Evolutionary conservation across 2,113 vertebrate species (phyloP), one percentile per base, ranked within the genome.

Genomic region (Ameiurus melas): DNA sequence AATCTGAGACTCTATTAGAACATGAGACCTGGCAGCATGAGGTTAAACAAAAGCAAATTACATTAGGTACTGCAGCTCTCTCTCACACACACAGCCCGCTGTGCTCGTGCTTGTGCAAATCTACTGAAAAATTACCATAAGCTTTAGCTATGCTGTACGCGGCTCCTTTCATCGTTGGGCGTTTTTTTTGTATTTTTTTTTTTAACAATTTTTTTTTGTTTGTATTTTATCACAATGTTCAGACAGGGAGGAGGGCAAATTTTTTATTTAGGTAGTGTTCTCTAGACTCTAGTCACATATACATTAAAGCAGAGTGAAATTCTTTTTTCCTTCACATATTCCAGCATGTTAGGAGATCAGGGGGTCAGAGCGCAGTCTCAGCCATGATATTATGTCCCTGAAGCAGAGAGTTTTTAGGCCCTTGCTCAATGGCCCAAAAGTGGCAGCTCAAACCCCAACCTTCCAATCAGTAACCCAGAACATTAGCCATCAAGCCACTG

Each of bases 31-130:
- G 90, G 90, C 92, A 91, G 92, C 89, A 92, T 90, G 89, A 91
- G 94, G 94, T 95, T 94, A 94, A 95, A 94, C 92, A 93, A 95
- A 93, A 93, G 93, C 93, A 95, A 95, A 95, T 94, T 93, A 92
- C 94, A 94, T 94, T 94, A 94, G 88, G 85, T 68, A 78, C 85
- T 53, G 55, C 87, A 17, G 68, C 89, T 73, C 53, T 30, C 19
- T 71, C 16, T 27, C n/a, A 60, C 62, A 66, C 62, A 66, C 25
- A 3, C 6, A 87, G 83, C 83, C 85, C 36, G 25, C 27, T 79
- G 73, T 86, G 91, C 89, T 92, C 90, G 79, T 85, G 64, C 87
- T 91, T 78, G 90, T 36, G 75, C 90, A 86, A 88, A 87, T 92
- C 84, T 93, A 81, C 87, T 43, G n/a, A 64, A 89, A 93, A 91